Percentiles rank a stretch among this genome's conserved stretches.
Conservation (phyloP, 2,888 invertebrate species). For the Sympetrum striolatum region DNA sequence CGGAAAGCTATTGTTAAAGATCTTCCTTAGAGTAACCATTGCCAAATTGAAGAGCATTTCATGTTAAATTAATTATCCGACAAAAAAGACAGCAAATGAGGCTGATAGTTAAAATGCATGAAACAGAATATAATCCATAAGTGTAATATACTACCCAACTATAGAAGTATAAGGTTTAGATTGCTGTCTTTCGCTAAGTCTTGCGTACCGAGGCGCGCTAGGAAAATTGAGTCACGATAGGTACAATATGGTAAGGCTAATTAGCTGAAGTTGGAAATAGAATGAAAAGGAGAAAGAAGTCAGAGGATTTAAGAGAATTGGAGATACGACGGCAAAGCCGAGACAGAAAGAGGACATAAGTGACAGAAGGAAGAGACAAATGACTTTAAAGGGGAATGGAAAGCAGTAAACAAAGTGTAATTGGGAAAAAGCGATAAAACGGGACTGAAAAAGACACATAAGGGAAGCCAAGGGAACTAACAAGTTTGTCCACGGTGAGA, state of each 20-base stretch:
- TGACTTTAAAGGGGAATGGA: background rate
- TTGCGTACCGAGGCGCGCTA: no score
- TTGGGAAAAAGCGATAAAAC: conserved; percentile 47
- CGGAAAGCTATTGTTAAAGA: no score
- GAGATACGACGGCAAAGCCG: background rate
- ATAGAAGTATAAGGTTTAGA: no score
- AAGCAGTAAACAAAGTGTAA: background rate
- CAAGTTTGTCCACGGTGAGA: background rate
- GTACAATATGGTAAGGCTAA: background rate
- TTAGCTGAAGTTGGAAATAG: background rate
- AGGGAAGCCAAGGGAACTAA: conserved; percentile 45
- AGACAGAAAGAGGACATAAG: background rate
- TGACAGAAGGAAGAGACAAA: background rate
- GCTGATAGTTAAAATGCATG: no score
- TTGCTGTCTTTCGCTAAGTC: no score
- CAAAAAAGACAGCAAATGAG: no score
- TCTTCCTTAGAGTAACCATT: no score
- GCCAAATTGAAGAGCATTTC: no score
- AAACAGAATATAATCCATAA: no score
- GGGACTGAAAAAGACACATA: conserved; percentile 41
- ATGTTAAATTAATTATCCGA: no score
- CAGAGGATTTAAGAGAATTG: background rate
- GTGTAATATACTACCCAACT: no score
- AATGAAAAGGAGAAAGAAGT: background rate
- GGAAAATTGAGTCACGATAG: no score